These are phyloP conservation scores for Podarcis muralis DNA, from an alignment of 2,113 vertebrate genomes.

Conservation along the genomic window DNA sequence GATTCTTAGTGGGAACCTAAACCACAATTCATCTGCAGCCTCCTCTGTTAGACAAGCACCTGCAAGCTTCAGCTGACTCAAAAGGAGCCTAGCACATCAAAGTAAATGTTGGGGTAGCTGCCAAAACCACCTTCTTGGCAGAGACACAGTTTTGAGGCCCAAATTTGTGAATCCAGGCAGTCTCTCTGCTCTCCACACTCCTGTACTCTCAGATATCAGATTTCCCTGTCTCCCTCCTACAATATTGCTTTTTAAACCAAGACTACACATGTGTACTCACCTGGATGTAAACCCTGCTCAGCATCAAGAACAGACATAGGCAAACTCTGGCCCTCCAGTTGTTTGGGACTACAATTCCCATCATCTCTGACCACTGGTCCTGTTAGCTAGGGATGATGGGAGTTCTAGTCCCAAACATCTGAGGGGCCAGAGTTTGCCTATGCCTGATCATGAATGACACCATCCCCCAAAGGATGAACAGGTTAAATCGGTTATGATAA, in stretches of 20 bases:
- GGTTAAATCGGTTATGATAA: no score
- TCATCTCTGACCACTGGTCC: no score
- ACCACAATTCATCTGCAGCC: fast-evolving
- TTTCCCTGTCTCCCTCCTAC: background rate
- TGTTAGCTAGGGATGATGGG: no score
- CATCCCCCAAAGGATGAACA: no score
- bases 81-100: background rate
- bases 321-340: no score
- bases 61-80: constrained; percentile 43
- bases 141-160: background rate
- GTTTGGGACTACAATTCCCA: background rate
- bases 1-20: constrained; percentile 7
- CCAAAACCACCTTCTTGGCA: background rate
- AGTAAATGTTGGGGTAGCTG: background rate
- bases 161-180: background rate
- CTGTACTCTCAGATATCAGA: background rate
- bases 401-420: no score
- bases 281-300: background rate
- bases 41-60: constrained; percentile 39
- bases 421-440: no score
- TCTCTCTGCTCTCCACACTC: background rate
- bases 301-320: background rate
- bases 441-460: no score
- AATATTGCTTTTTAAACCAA: no score
- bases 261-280: background rate